These are phyloP conservation scores for Biston stratarius DNA, from an alignment of 2,888 invertebrate genomes.

Conservation along the genomic window DNA sequence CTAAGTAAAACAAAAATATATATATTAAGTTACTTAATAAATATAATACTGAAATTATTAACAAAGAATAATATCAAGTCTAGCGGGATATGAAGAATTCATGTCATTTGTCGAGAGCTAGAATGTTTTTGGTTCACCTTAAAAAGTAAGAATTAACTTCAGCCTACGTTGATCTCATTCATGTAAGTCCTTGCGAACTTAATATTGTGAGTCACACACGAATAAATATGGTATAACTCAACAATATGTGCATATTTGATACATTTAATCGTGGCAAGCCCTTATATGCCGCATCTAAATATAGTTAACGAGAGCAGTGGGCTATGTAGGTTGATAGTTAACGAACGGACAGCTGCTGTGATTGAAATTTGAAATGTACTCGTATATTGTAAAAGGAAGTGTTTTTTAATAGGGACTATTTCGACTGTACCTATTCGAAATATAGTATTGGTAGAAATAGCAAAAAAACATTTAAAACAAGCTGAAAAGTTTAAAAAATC, in stretches of 20 bases:
- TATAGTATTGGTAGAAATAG: no score
- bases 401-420: no score
- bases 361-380: conserved; percentile 22
- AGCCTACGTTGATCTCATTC: conserved; percentile 1
- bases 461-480: no score
- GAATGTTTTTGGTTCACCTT: not conserved
- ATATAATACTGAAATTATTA: no score
- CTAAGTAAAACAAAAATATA: no score
- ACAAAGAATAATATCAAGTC: no score
- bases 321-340: conserved; percentile 50
- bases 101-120: not conserved
- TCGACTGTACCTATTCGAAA: no score
- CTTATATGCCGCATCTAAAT: conserved; percentile 54
- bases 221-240: conserved; percentile 33
- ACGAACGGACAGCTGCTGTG: conserved; percentile 43
- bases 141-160: not conserved
- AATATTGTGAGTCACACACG: conserved; percentile 35
- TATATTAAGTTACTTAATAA: no score
- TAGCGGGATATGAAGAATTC: no score
- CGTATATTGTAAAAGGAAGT: conserved; percentile 27
- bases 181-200: conserved; percentile 35
- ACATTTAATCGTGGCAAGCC: conserved; percentile 39
- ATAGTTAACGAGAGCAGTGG: conserved; percentile 59
- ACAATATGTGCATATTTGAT: conserved; percentile 37
- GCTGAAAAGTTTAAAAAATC: no score